Percentiles rank a stretch among this genome's conserved stretches.
phyloP scores from a whole-genome alignment of 2,888 invertebrate species.

The Dromius quadrimaculatus region DNA sequence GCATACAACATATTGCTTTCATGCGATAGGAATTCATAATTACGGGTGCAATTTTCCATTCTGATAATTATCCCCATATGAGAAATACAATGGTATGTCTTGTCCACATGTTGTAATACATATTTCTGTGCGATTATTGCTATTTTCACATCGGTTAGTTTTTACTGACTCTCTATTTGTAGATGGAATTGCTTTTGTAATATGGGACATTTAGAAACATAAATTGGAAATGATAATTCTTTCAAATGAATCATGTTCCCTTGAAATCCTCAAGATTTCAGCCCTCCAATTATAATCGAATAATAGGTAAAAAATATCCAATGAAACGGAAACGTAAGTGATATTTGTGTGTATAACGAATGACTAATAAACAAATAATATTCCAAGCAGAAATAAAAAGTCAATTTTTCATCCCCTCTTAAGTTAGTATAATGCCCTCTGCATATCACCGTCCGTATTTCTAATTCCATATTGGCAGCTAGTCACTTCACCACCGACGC shows the following conservation, averaged over 20 bases:
- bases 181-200: constrained; percentile 30
- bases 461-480: constrained; percentile 55
- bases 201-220: too few species aligned
- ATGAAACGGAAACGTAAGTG: constrained; percentile 11
- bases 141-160: constrained; percentile 23
- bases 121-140: constrained; percentile 21
- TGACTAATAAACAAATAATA: constrained; percentile 23
- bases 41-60: constrained; percentile 24
- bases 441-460: constrained; percentile 51
- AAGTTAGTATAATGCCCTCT: constrained; percentile 11
- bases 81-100: neutral
- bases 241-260: too few species aligned
- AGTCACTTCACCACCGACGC: constrained; percentile 54
- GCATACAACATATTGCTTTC: constrained; percentile 13
- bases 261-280: too few species aligned
- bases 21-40: constrained; percentile 31
- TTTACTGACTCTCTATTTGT: constrained; percentile 17
- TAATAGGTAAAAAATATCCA: neutral
- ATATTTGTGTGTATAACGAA: constrained; percentile 13
- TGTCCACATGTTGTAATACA: constrained; percentile 21
- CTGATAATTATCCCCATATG: constrained; percentile 2
- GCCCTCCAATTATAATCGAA: neutral
- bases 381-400: constrained; percentile 5
- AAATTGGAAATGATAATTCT: too few species aligned
- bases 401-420: constrained; percentile 31